These are phyloP conservation scores for Enhydra lutris DNA, from an alignment of 2,113 vertebrate genomes.

Conservation along the genomic window DNA sequence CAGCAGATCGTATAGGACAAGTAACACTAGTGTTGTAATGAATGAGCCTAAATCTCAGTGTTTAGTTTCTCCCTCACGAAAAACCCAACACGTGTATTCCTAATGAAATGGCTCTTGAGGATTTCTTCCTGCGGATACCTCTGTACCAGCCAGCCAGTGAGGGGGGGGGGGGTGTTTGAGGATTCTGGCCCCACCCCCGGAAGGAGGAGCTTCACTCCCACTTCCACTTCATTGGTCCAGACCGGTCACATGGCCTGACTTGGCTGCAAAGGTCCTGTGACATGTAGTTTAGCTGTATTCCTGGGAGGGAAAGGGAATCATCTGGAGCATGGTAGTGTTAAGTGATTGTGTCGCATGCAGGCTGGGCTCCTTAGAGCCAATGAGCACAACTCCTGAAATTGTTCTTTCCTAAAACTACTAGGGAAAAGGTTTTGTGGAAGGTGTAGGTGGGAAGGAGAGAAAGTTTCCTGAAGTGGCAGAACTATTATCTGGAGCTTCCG, in stretches of 20 bases:
- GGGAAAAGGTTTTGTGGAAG: background rate
- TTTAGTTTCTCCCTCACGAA: background rate
- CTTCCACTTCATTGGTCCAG: background rate
- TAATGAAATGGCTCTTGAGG: background rate
- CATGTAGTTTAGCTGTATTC: background rate
- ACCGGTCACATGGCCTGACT: background rate
- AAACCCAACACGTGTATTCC: background rate
- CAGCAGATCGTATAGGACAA: background rate
- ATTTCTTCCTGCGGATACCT: background rate
- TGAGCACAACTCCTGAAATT: background rate
- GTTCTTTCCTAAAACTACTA: background rate
- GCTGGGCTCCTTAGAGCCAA: background rate
- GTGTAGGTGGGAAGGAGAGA: background rate
- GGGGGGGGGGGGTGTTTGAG: background rate
- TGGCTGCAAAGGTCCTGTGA: background rate
- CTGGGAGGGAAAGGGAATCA: background rate
- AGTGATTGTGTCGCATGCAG: background rate
- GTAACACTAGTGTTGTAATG: background rate
- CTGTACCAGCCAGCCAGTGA: background rate
- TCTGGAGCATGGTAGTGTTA: background rate
- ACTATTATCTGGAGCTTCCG: background rate
- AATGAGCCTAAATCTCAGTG: background rate
- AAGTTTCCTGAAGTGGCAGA: background rate
- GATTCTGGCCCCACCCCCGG: too few relatives aligned
- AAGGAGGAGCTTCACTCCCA: background rate